Conservation (phyloP, 2,888 invertebrate species). For the Abscondita cerata region DNA sequence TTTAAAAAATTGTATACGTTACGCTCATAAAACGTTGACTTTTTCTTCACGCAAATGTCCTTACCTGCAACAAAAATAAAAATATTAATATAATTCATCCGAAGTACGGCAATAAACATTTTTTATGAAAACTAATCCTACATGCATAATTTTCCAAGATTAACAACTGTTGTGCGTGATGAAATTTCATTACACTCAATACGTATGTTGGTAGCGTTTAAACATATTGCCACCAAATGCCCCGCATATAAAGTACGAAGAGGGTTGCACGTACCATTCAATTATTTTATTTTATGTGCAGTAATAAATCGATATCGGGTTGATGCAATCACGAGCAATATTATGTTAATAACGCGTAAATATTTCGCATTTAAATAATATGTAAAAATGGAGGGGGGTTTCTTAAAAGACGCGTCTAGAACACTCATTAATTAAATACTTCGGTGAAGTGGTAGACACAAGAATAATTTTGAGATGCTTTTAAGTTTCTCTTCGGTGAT, state of each 20-base stretch:
- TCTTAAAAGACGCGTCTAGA: no score
- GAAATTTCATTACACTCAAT: slow-evolving; percentile 5
- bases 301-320: no score
- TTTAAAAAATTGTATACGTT: slow-evolving; percentile 7
- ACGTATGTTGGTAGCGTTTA: slow-evolving; percentile 8
- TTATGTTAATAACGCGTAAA: no score
- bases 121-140: slow-evolving; percentile 9
- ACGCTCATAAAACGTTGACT: slow-evolving; percentile 1
- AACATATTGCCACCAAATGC: slow-evolving; percentile 2
- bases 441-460: no score
- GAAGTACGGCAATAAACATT: slow-evolving; percentile 2
- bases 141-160: slow-evolving; percentile 7
- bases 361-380: neutral
- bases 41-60: slow-evolving; percentile 2
- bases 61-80: slow-evolving; percentile 20
- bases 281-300: no score
- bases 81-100: slow-evolving; percentile 8
- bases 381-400: no score
- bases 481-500: no score
- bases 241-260: neutral
- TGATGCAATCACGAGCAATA: no score
- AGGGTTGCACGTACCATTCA: no score
- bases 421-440: no score
- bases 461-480: no score
- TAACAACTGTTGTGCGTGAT: slow-evolving; percentile 8